These are phyloP conservation scores for Lamprotornis superbus DNA, from an alignment of 2,113 vertebrate species.

Conservation along the genomic window DNA sequence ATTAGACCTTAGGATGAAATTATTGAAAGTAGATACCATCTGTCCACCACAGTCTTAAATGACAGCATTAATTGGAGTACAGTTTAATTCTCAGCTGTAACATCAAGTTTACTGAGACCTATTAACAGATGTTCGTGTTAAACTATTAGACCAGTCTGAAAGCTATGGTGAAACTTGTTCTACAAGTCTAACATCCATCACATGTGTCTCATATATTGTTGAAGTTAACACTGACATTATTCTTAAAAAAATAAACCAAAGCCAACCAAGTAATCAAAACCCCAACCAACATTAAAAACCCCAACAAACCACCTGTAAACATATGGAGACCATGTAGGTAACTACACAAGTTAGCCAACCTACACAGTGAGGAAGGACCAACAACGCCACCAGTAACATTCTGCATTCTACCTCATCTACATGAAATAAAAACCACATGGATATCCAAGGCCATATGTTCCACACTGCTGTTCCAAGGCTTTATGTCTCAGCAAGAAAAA, in stretches of 20 bases:
- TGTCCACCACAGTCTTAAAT: not conserved
- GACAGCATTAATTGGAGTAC: not conserved
- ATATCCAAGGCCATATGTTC: not conserved
- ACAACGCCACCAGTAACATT: not conserved
- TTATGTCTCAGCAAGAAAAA: not conserved
- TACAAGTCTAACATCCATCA: not conserved
- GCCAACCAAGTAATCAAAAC: not conserved
- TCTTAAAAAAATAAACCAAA: not conserved
- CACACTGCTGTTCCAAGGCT: not conserved
- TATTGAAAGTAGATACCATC: conserved; percentile 7
- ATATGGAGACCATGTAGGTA: not conserved
- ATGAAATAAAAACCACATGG: not conserved
- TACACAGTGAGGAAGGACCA: not conserved
- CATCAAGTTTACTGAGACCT: not conserved
- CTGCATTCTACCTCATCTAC: not conserved
- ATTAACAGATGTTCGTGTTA: not conserved
- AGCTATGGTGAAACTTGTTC: not conserved
- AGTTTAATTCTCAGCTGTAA: not conserved
- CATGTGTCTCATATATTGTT: not conserved
- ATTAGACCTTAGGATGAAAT: not conserved
- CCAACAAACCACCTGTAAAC: not conserved
- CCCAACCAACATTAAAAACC: not conserved
- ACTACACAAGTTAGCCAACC: not conserved
- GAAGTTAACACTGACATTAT: not conserved
- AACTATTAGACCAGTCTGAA: not conserved